A percentile compares a stretch with the other conserved stretches of the same genome.
phyloP scores from a whole-genome alignment of 1,140 invertebrate genomes.

The Drosophila equinoxialis region DNA sequence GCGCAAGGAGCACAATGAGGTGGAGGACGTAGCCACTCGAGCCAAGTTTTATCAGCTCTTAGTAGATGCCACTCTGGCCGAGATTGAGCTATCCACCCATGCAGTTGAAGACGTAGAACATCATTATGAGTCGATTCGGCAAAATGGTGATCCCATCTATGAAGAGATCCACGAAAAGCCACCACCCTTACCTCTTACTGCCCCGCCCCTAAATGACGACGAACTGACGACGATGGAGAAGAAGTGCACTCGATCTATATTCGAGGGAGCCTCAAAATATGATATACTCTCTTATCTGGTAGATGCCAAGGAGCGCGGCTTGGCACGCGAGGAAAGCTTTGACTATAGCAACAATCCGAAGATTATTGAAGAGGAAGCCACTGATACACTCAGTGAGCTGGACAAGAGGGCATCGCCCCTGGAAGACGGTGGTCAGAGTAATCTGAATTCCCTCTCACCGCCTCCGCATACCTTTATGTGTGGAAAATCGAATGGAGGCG shows the following conservation, averaged over 20 bases:
- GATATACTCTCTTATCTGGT: slow-evolving; percentile 94
- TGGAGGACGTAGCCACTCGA: slow-evolving; percentile 84
- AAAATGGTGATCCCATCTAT: slow-evolving; percentile 91
- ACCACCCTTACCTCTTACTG: slow-evolving; percentile 89
- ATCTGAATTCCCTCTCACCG: slow-evolving; percentile 84
- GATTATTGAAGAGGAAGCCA: slow-evolving; percentile 84
- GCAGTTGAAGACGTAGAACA: slow-evolving; percentile 84
- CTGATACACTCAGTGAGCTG: slow-evolving; percentile 84
- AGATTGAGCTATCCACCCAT: slow-evolving; percentile 86
- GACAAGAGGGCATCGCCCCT: slow-evolving; percentile 60
- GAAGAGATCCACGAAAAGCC: slow-evolving; percentile 93
- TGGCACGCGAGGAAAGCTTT: slow-evolving; percentile 86
- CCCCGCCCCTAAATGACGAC: slow-evolving; percentile 87
- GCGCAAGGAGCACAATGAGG: slow-evolving; percentile 1
- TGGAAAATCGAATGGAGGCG: slow-evolving; percentile 42
- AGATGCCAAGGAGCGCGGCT: slow-evolving; percentile 90
- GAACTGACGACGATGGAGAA: slow-evolving; percentile 84
- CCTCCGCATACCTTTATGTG: slow-evolving; percentile 71
- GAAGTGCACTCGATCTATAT: slow-evolving; percentile 88
- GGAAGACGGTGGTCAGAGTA: slow-evolving; percentile 86
- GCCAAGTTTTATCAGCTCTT: slow-evolving; percentile 88
- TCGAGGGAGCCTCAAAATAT: slow-evolving; percentile 93
- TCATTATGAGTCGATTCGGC: slow-evolving; percentile 91
- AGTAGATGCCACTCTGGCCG: slow-evolving; percentile 86
- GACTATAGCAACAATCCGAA: slow-evolving; percentile 85